phyloP scores from a whole-genome alignment of 1,140 invertebrate genomes.

The Temnothorax curvispinosus region DNA sequence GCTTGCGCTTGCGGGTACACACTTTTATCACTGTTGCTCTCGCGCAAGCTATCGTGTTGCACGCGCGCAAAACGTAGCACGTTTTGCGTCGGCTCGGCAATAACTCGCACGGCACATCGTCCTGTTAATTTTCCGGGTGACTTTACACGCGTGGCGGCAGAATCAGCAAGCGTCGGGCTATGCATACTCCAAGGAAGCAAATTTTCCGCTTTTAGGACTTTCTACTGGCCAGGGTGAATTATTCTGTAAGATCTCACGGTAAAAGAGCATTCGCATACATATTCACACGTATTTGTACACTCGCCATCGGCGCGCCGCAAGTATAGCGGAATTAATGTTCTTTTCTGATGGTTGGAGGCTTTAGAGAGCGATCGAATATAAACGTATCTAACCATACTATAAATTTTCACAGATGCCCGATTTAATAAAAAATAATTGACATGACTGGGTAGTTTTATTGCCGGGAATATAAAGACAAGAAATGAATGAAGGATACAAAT shows the following conservation, averaged over 20 bases:
- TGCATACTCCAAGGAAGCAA: not conserved
- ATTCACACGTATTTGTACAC: not conserved
- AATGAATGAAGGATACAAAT: not conserved
- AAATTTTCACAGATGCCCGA: not conserved
- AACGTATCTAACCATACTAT: not conserved
- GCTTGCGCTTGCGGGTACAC: not conserved
- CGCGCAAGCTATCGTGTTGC: conserved; percentile 10
- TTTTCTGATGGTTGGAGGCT: not conserved
- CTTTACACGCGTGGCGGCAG: not conserved
- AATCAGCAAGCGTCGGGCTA: conserved; percentile 8
- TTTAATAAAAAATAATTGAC: not conserved
- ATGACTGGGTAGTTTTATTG: not conserved
- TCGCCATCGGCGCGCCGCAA: not conserved
- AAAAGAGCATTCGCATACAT: conserved; percentile 13
- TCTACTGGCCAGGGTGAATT: not conserved
- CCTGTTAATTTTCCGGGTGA: conserved; percentile 20
- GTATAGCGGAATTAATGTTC: conserved; percentile 17
- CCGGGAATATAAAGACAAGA: not conserved
- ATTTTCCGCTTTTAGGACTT: not conserved
- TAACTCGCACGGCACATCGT: conserved; percentile 7
- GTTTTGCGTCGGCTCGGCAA: not conserved
- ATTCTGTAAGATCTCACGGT: conserved; percentile 19
- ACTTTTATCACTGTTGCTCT: conserved; percentile 19
- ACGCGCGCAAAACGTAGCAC: not conserved
- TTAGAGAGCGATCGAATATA: not conserved